Conservation (phyloP, 2,113 vertebrate species). For the Xyrauchen texanus region DNA sequence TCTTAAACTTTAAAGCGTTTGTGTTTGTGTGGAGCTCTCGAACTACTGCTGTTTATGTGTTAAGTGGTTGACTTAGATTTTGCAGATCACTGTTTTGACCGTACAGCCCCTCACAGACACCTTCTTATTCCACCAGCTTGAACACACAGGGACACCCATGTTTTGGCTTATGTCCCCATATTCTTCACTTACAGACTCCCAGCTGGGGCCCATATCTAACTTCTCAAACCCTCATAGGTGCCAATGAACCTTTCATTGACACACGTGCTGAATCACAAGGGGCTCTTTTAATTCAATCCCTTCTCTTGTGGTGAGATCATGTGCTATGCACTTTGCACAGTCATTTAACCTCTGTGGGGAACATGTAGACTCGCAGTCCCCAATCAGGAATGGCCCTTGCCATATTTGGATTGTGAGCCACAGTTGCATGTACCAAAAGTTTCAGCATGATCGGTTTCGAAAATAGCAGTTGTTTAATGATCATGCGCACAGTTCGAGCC, state of each 20-base stretch:
- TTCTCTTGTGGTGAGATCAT: constrained; percentile 34
- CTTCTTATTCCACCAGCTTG: constrained; percentile 48
- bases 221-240: constrained; percentile 8
- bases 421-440: neutral
- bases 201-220: constrained; percentile 21
- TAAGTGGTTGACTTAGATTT: constrained; percentile 43
- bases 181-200: neutral
- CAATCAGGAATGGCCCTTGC: constrained; percentile 15
- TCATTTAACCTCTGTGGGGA: constrained; percentile 38
- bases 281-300: constrained; percentile 16
- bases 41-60: constrained; percentile 44
- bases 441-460: constrained; percentile 10
- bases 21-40: constrained; percentile 26
- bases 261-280: constrained; percentile 20
- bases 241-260: constrained; percentile 1
- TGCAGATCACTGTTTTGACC: neutral
- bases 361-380: constrained; percentile 30
- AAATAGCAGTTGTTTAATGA: constrained; percentile 19
- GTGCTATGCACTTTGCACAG: constrained; percentile 19
- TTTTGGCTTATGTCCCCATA: constrained; percentile 35
- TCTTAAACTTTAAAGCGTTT: constrained; percentile 18
- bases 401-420: constrained; percentile 41
- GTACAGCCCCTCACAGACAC: constrained; percentile 19
- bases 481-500: neutral
- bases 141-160: neutral